These are phyloP conservation scores for Typhlichthys subterraneus DNA, from an alignment of 2,797 vertebrate genomes.

Conservation along the genomic window DNA sequence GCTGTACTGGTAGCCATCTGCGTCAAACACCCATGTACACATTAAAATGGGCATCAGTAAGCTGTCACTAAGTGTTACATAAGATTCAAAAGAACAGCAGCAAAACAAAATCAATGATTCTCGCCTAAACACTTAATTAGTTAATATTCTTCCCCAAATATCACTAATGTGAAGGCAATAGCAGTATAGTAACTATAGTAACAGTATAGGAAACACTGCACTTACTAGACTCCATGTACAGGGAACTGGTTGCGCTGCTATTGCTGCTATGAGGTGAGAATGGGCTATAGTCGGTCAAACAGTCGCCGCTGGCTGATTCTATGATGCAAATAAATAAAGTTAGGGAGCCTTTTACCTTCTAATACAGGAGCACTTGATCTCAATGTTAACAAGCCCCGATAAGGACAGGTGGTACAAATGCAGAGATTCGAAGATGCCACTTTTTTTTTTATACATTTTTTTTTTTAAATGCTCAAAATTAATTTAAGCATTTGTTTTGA, in stretches of 20 bases:
- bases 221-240: conserved; percentile 88
- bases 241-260: conserved; percentile 76
- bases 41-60: no score
- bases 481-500: neutral
- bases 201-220: conserved; percentile 22
- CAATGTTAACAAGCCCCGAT: neutral
- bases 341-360: neutral
- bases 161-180: no score
- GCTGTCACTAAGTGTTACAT: no score
- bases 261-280: conserved; percentile 79
- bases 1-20: conserved; percentile 82
- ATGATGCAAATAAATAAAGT: conserved; percentile 26
- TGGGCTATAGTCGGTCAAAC: conserved; percentile 69
- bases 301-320: conserved; percentile 77
- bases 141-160: no score
- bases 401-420: no score
- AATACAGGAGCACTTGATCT: neutral
- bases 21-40: conserved; percentile 3
- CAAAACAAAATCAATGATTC: no score
- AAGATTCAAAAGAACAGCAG: no score
- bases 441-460: no score
- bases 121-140: no score
- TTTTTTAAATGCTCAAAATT: neutral
- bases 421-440: no score
- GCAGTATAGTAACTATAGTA: neutral